Evolutionary conservation across 2,113 vertebrate species (phyloP), one percentile per base, ranked within the genome.

Genomic region (Phylloscopus trochilus): DNA sequence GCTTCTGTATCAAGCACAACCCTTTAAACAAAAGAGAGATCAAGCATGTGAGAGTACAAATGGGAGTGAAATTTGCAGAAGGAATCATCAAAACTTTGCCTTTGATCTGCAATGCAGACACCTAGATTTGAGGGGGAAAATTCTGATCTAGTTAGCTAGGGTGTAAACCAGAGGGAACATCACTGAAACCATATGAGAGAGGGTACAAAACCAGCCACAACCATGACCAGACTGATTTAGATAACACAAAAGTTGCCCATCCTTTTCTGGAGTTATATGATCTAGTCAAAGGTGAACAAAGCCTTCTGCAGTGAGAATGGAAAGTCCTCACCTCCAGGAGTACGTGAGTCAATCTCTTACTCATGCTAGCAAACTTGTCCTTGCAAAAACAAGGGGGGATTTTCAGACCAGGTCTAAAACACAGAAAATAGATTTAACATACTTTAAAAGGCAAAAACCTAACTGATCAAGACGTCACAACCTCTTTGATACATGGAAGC

Each of bases 1-100:
- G 44, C 47, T 47, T 37, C 64, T 64, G 35, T 88, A 73, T 85
- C 89, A 92, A 77, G 46, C 24, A 59, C 73, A 89, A 41, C 31
- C 28, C 23, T 67, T 83, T 81, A 94, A 93, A 92, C 78, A 92
- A 89, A 84, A 94, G 80, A 78, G 81, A 86, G 89, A 94, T 89
- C 83, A 95, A 70, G 52, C 83, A 68, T 79, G 47, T 59, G 49
- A 78, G 43, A 67, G 75, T 78, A 80, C 95, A 70, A 82, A 89
- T 87, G 64, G 68, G 80, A 87, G 27, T 55, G 75, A 90, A 90
- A 90, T 62, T 76, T 76, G 53, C 83, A 93, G 69, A 84, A 91
- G 35, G 52, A 74, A 60, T 44, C 47, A 76, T 82, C 83, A 81
- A 75, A 89, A 75, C 5, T 72, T 85, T 73, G 67, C 58, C 72